These are phyloP conservation scores for Noctua janthe DNA, from an alignment of 2,888 invertebrate species.

Conservation along the genomic window DNA sequence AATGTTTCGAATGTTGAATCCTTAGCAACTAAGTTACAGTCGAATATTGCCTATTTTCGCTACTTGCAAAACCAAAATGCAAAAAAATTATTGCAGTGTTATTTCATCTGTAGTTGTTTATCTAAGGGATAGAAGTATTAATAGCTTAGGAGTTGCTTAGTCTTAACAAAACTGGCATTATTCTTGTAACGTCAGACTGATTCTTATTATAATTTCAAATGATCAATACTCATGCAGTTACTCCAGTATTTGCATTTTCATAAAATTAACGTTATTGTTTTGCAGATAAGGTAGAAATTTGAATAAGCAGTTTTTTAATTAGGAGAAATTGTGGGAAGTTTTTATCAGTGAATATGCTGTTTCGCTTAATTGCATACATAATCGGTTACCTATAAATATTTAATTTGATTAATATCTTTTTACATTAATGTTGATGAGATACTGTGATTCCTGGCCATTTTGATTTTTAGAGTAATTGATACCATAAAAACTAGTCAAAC, in stretches of 20 bases:
- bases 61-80: background rate
- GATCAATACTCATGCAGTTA: constrained; percentile 27
- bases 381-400: background rate
- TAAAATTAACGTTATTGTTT: constrained; percentile 33
- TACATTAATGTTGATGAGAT: background rate
- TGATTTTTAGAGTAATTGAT: background rate
- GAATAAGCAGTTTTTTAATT: constrained; percentile 29
- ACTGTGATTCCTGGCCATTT: background rate
- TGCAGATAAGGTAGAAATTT: constrained; percentile 36
- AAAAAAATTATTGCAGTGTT: background rate
- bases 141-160: background rate
- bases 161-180: constrained; percentile 9
- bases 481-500: background rate
- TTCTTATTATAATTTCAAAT: constrained; percentile 61
- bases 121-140: background rate
- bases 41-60: constrained; percentile 15
- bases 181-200: constrained; percentile 20
- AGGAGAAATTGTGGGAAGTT: constrained; percentile 42
- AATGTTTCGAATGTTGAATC: constrained; percentile 31
- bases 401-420: background rate
- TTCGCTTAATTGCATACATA: constrained; percentile 33
- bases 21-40: constrained; percentile 39
- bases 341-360: constrained; percentile 8
- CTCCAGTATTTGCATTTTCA: constrained; percentile 27
- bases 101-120: background rate